A percentile compares a stretch with the other conserved stretches of the same genome.
Conservation (phyloP, 2,888 invertebrate species). For the Callosobruchus maculatus region DNA sequence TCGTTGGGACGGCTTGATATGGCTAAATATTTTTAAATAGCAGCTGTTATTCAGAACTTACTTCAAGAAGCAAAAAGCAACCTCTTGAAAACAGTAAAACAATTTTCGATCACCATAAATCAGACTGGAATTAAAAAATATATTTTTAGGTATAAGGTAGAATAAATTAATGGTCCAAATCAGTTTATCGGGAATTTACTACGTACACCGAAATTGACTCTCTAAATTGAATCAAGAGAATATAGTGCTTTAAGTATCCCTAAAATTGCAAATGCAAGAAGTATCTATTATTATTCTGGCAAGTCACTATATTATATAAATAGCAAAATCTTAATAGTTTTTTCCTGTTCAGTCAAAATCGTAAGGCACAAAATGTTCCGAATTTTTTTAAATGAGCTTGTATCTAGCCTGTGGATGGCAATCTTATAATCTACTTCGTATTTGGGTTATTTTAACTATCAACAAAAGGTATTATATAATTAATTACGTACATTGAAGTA, state of each 20-base stretch:
- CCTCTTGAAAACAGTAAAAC: too few species aligned
- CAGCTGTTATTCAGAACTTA: too few species aligned
- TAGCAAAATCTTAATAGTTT: background rate
- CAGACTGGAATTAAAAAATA: too few species aligned
- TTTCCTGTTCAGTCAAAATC: background rate
- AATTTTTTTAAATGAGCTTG: background rate
- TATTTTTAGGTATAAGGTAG: too few species aligned
- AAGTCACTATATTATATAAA: constrained; percentile 13
- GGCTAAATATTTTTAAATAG: too few species aligned
- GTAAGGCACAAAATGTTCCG: background rate
- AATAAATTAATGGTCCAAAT: too few species aligned
- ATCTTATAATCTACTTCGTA: constrained; percentile 18
- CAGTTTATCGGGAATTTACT: too few species aligned
- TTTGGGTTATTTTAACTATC: constrained; percentile 28
- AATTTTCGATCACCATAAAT: too few species aligned
- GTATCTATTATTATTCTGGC: constrained; percentile 21
- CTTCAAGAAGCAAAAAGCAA: background rate
- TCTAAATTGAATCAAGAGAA: background rate
- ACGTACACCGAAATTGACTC: too few species aligned
- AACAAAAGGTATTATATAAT: too few species aligned
- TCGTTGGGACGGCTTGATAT: too few species aligned
- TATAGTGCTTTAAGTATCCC: constrained; percentile 12
- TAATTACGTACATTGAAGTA: too few species aligned
- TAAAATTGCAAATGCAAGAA: constrained; percentile 15
- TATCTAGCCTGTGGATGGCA: constrained; percentile 13